Conservation (phyloP, 2,888 invertebrate species). For the Scaptomyza parva region DNA sequence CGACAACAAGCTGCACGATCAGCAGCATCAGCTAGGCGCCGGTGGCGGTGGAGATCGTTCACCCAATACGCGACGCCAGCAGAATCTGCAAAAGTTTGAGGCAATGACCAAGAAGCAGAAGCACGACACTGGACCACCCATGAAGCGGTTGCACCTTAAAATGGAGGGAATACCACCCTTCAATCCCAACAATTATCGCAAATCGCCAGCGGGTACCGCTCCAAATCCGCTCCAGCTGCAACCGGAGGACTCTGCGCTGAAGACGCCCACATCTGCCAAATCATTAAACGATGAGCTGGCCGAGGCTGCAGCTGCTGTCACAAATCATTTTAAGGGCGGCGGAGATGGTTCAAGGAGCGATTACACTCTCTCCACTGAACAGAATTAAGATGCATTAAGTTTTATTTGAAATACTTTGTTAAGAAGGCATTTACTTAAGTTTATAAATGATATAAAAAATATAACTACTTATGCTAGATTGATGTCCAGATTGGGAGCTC, state of each 20-base stretch:
- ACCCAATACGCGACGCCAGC: conserved; percentile 82
- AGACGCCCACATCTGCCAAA: conserved; percentile 85
- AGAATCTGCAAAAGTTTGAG: conserved; percentile 83
- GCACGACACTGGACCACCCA: conserved; percentile 83
- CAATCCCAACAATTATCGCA: conserved; percentile 86
- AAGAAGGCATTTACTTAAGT: conserved; percentile 52
- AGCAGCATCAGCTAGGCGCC: conserved; percentile 87
- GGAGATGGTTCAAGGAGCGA: conserved; percentile 73
- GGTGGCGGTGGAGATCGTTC: conserved; percentile 82
- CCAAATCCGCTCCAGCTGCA: conserved; percentile 26
- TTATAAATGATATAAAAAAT: background rate
- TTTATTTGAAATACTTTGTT: conserved; percentile 37
- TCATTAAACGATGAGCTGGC: conserved; percentile 73
- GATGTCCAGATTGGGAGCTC: background rate
- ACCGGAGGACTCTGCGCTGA: conserved; percentile 32
- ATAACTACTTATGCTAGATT: conserved; percentile 12
- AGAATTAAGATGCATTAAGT: conserved; percentile 34
- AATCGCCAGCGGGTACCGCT: conserved; percentile 85
- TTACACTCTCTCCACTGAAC: conserved; percentile 67
- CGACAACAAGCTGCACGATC: conserved; percentile 86
- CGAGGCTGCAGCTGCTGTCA: conserved; percentile 64
- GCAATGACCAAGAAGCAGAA: conserved; percentile 83
- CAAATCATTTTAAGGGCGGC: conserved; percentile 62
- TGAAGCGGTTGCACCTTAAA: conserved; percentile 84
- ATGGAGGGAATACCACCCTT: conserved; percentile 85